These are phyloP conservation scores for Tylochromis polylepis DNA, from an alignment of 2,113 vertebrate species.

Conservation along the genomic window DNA sequence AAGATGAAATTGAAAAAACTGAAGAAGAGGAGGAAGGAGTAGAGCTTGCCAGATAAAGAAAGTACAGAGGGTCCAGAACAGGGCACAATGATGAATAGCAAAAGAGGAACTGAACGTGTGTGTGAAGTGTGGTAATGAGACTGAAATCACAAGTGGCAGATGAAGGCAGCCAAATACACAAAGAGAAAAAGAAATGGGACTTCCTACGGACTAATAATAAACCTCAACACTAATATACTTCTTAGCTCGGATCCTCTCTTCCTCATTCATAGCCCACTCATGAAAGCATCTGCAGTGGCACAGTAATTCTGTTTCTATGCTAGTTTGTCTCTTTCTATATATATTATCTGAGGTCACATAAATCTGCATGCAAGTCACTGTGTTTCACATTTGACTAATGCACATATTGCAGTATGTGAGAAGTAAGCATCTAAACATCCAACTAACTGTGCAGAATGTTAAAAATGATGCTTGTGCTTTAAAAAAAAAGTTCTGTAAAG, in stretches of 20 bases:
- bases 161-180: background rate
- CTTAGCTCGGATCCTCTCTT: background rate
- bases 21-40: background rate
- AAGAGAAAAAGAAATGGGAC: background rate
- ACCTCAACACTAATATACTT: background rate
- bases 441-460: background rate
- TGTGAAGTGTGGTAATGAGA: background rate
- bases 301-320: background rate
- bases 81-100: background rate
- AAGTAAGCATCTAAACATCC: background rate
- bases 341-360: background rate
- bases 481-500: background rate
- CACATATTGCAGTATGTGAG: background rate
- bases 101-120: background rate
- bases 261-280: background rate
- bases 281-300: background rate
- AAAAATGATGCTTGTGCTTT: background rate
- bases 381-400: background rate
- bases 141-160: background rate
- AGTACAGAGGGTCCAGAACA: background rate
- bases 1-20: background rate
- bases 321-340: background rate
- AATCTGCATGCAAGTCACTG: background rate
- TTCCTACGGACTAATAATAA: background rate
- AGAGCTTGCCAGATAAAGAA: background rate